Percentiles rank a stretch among this genome's conserved stretches.
Conservation (phyloP, 2,888 invertebrate species). For the Archips xylosteana region DNA sequence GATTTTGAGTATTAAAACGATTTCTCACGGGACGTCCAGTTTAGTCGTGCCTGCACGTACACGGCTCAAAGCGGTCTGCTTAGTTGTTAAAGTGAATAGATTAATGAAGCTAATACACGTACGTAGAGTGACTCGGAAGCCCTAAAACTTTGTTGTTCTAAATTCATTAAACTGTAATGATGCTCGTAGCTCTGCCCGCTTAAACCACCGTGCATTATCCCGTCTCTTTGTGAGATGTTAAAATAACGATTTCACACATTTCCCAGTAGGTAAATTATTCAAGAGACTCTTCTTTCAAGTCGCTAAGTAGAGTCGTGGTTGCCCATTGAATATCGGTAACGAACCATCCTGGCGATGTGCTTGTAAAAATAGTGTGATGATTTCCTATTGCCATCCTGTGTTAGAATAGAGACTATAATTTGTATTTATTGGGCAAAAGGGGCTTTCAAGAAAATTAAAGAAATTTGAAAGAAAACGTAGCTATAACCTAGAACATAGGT, state of each 20-base stretch:
- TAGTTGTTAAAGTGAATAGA: slow-evolving; percentile 71
- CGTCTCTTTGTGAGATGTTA: slow-evolving; percentile 14
- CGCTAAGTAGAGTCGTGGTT: too few relatives aligned
- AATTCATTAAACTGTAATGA: slow-evolving; percentile 40
- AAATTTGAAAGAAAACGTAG: not conserved
- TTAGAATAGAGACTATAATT: too few relatives aligned
- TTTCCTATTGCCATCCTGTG: too few relatives aligned
- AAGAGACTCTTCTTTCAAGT: too few relatives aligned
- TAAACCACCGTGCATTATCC: slow-evolving; percentile 17
- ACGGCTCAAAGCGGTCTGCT: slow-evolving; percentile 57
- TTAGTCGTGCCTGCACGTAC: slow-evolving; percentile 69
- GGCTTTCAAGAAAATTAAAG: too few relatives aligned
- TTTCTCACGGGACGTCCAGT: slow-evolving; percentile 83
- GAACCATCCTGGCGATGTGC: too few relatives aligned
- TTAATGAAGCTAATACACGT: slow-evolving; percentile 65
- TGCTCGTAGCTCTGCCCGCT: slow-evolving; percentile 34
- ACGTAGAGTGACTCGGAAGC: slow-evolving; percentile 36
- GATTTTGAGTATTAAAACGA: slow-evolving; percentile 85
- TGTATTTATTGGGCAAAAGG: too few relatives aligned
- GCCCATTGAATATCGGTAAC: too few relatives aligned
- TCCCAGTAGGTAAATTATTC: too few relatives aligned
- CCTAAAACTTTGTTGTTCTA: slow-evolving; percentile 42
- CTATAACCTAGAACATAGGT: too few relatives aligned
- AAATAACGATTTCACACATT: not conserved
- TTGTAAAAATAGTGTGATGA: too few relatives aligned